Conservation (phyloP, 2,888 invertebrate genomes). For the Limnephilus rhombicus region DNA sequence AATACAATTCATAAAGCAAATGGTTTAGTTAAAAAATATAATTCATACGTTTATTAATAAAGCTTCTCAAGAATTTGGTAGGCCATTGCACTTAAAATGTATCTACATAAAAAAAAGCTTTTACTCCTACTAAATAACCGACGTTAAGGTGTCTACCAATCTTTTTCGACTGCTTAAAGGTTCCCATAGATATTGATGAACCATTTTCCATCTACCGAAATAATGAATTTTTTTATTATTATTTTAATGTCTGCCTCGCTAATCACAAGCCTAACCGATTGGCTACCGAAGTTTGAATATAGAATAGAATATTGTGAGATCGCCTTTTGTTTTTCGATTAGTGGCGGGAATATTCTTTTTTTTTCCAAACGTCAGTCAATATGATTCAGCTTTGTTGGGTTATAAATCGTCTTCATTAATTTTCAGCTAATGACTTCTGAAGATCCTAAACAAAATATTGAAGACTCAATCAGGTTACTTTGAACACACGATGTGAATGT, state of each 20-base stretch:
- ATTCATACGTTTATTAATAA: neutral
- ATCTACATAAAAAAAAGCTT: neutral
- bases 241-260: slow-evolving; percentile 12
- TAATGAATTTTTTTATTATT: slow-evolving; percentile 29
- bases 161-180: neutral
- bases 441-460: slow-evolving; percentile 34
- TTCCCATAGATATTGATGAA: slow-evolving; percentile 28
- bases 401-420: slow-evolving; percentile 62
- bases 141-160: neutral
- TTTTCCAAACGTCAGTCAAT: slow-evolving; percentile 44
- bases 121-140: neutral
- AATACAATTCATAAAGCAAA: neutral
- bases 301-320: slow-evolving; percentile 22
- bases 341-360: slow-evolving; percentile 32
- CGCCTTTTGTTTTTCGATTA: slow-evolving; percentile 52
- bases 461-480: slow-evolving; percentile 32
- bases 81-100: neutral
- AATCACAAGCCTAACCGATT: slow-evolving; percentile 45
- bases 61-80: neutral
- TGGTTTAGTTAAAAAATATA: neutral
- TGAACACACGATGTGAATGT: neutral
- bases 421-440: slow-evolving; percentile 45
- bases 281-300: slow-evolving; percentile 50
- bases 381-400: slow-evolving; percentile 52
- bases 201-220: neutral